These are phyloP conservation scores for Apis dorsata DNA, from an alignment of 1,140 invertebrate species.

Conservation along the genomic window DNA sequence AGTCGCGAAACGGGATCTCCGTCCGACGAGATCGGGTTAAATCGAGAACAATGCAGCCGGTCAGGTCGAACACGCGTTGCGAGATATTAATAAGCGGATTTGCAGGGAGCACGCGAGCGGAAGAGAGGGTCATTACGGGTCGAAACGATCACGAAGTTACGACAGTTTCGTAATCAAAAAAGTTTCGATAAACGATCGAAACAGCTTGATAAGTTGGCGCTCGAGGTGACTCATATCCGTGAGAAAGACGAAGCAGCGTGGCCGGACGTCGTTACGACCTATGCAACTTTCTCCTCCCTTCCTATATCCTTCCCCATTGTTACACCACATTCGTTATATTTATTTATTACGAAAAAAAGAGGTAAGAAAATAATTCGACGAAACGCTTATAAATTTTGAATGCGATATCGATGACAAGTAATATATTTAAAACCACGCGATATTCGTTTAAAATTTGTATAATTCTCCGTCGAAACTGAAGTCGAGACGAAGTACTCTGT, in stretches of 20 bases:
- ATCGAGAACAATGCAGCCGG: neutral
- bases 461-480: too few relatives aligned
- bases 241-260: constrained; percentile 28
- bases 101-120: neutral
- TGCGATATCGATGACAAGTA: too few relatives aligned
- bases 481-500: too few relatives aligned
- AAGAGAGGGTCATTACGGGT: constrained; percentile 36
- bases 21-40: neutral
- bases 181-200: constrained; percentile 51
- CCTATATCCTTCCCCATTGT: neutral
- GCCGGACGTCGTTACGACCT: neutral
- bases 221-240: constrained; percentile 40
- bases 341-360: too few relatives aligned
- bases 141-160: constrained; percentile 34
- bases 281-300: neutral
- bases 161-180: constrained; percentile 43
- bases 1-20: neutral
- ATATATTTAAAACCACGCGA: too few relatives aligned
- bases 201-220: constrained; percentile 29
- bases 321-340: neutral
- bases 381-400: too few relatives aligned
- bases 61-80: neutral
- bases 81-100: constrained; percentile 28
- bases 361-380: too few relatives aligned
- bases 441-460: too few relatives aligned